Evolutionary conservation across 2,113 vertebrate species (phyloP), one percentile per base, ranked within the genome.

Genomic region (Lepus europaeus): DNA sequence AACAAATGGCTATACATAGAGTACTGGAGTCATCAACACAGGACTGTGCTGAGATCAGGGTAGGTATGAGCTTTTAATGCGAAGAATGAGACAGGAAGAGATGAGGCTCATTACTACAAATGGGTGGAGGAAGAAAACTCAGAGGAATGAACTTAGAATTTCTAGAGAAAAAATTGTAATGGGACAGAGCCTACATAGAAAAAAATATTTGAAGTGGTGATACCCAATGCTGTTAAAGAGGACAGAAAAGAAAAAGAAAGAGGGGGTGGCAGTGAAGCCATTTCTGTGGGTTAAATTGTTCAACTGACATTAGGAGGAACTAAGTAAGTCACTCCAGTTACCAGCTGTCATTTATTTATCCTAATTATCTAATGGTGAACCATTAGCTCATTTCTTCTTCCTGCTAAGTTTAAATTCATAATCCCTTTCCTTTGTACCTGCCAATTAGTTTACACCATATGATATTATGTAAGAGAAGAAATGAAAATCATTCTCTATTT

Each of bases 351-450:
- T 56, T 91, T 77, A 74, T 83, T 87, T 93, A 36, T 87, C 77
- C 77, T 89, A 33, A 69, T 94, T 84, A 87, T 53, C 68, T 70
- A 91, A 69, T 31, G 31, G 11, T 70, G 10, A 17, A n/a, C 85
- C 84, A 59, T 74, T 91, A 83, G 27, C n/a, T 93, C 61, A 84
- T 87, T 81, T 83, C 78, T 77, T 84, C 76, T 59, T 14, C 7
- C 39, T 79, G 64, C n/a, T 82, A 27, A 83, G 59, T 87, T 80
- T 91, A 77, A 89, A 76, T 83, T 91, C 66, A 39, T 91, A 61
- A 86, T 85, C 56, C 78, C 56, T 82, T 95, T 87, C 81, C n/a
- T 94, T 94, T 92, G n/a, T 94, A n/a, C 76, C 19, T 84, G 45
- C 49, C 84, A 72, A 16, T 92, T 83, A 80, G 25, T 74, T 85